Conservation (phyloP, 2,888 invertebrate genomes). For the Tachystola acroxantha region DNA sequence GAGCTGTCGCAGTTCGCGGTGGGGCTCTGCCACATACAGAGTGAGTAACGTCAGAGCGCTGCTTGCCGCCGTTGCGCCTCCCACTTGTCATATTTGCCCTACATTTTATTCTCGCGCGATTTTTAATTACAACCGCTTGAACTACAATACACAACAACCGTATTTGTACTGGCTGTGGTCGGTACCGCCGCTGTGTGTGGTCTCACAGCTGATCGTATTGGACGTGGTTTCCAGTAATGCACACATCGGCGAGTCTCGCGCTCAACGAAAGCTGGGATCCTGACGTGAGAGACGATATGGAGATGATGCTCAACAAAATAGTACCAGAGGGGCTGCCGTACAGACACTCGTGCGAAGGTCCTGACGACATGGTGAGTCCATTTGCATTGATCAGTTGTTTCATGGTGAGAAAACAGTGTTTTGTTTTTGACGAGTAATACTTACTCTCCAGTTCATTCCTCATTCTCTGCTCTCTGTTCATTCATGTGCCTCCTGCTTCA, state of each 20-base stretch:
- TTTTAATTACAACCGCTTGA: conserved; percentile 22
- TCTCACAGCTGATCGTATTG: conserved; percentile 46
- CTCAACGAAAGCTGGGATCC: conserved; percentile 99
- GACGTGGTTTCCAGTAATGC: conserved; percentile 88
- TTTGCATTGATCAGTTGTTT: neutral
- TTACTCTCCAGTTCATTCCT: too few relatives aligned
- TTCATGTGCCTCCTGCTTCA: too few relatives aligned
- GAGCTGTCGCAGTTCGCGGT: conserved; percentile 96
- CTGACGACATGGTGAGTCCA: conserved; percentile 94
- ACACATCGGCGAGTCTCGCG: conserved; percentile 98
- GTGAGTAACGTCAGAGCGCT: conserved; percentile 81
- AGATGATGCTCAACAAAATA: conserved; percentile 99
- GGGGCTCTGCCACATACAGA: conserved; percentile 97
- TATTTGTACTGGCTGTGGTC: conserved; percentile 16
- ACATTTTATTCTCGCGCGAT: conserved; percentile 33
- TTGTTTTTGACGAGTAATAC: too few relatives aligned
- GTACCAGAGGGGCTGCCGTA: conserved; percentile 98
- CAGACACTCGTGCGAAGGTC: conserved; percentile 98
- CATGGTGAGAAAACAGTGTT: too few relatives aligned
- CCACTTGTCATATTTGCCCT: conserved; percentile 52
- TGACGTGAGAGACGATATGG: conserved; percentile 98
- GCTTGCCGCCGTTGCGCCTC: conserved; percentile 58
- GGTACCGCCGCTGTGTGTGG: conserved; percentile 17
- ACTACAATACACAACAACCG: neutral
- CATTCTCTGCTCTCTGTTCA: too few relatives aligned